Evolutionary conservation across 2,113 vertebrate genomes (phyloP), one percentile per base, ranked within the genome.

Genomic region (Myxocyprinus asiaticus): DNA sequence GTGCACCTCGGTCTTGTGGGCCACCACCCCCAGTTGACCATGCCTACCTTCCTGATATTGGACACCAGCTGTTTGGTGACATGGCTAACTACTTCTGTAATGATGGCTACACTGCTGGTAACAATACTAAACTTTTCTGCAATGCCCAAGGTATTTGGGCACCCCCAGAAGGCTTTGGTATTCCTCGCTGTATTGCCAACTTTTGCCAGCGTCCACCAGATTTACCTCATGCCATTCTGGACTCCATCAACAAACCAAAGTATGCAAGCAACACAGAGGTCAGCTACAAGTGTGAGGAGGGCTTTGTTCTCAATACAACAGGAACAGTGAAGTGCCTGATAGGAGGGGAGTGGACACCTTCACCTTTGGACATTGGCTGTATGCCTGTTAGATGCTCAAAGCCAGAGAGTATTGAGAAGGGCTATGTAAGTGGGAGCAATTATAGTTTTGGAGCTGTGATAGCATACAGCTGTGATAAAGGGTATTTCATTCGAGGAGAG

Each of bases 271-370:
- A 96, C 82, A 94, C 92, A 0, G 78, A 95, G 0, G 96, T 98
- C 76, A 97, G 89, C 86, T 99, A 97, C 88, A 99, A 99, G 86
- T 99, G 98, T 82, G 94, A 94, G 87, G 97, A 98, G 85, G 98
- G 98, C 12, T 99, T 99, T 67, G 90, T 95, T 85, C 90, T 98
- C 59, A 98, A 98, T 87, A 95, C 95, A 6, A 96, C 95, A 0
- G 94, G 94, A 44, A 95, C 94, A 33, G 92, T 98, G 0, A 94
- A 94, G 7, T 99, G 97, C 85, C 69, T 94, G 68, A 90, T 95
- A 84, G 98, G 98, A 6, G 98, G 97, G 4, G 87, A 93, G 67
- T 99, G 98, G 98, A 91, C 71, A n/a, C 97, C 97, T 11, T 94
- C 94, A 6, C 95, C 98, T 0, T 81, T 91, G 62, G 93, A 93